A percentile compares a stretch with the other conserved stretches of the same genome.
These are phyloP conservation scores for Petrocephalus microphthalmus DNA, from an alignment of 2,113 vertebrate genomes.

Conservation along the genomic window DNA sequence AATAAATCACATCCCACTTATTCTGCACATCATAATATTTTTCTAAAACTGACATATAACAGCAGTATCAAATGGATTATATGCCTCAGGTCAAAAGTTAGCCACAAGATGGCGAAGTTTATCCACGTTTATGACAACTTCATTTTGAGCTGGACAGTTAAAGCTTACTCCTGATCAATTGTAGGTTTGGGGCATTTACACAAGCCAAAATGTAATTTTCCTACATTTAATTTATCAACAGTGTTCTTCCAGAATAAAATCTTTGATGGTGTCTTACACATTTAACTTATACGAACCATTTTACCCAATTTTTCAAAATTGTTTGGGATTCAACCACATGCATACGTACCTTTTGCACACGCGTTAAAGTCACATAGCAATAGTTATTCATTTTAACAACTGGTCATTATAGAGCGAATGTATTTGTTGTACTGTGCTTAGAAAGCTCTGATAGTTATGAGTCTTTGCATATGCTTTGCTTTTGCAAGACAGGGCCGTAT, in stretches of 20 bases:
- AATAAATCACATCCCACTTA: neutral
- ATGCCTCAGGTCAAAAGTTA: neutral
- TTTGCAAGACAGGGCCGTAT: neutral
- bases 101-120: conserved; percentile 19
- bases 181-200: neutral
- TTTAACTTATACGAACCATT: neutral
- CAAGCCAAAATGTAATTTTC: neutral
- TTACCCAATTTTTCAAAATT: neutral
- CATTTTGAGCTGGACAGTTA: neutral
- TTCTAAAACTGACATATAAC: neutral
- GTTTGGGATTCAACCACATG: neutral
- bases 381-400: neutral
- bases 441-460: neutral
- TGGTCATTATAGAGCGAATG: neutral
- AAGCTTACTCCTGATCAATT: neutral
- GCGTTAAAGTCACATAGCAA: neutral
- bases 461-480: neutral
- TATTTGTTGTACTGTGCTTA: neutral
- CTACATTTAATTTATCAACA: neutral
- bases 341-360: neutral
- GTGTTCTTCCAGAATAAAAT: neutral
- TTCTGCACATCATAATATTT: neutral
- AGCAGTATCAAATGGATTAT: neutral
- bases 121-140: neutral
- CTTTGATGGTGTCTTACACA: neutral